These are phyloP conservation scores for Myrmophylax atrothorax DNA, from an alignment of 2,113 vertebrate genomes.

Conservation along the genomic window DNA sequence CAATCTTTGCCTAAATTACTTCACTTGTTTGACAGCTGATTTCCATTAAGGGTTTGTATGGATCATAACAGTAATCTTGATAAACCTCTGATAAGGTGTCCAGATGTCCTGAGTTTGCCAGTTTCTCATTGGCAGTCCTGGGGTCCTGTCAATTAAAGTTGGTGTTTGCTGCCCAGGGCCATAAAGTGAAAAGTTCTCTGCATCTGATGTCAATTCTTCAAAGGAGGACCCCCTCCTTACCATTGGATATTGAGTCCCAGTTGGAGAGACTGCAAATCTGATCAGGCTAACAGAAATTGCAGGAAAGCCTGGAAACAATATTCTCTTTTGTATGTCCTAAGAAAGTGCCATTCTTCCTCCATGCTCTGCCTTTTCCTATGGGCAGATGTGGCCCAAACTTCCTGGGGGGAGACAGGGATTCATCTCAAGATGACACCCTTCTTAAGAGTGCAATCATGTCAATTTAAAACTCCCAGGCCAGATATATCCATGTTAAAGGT, in stretches of 20 bases:
- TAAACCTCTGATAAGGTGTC: slow-evolving; percentile 78
- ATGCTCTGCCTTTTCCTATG: fast-evolving
- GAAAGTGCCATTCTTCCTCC: slow-evolving; percentile 22
- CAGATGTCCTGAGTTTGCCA: slow-evolving; percentile 74
- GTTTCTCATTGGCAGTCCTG: slow-evolving; percentile 73
- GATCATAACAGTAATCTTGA: slow-evolving; percentile 72
- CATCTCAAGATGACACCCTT: not conserved
- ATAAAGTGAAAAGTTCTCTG: slow-evolving; percentile 62
- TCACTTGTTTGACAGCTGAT: slow-evolving; percentile 68
- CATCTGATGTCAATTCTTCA: slow-evolving; percentile 74
- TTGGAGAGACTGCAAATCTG: slow-evolving; percentile 62
- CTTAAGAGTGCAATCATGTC: not conserved
- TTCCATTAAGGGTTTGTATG: slow-evolving; percentile 73
- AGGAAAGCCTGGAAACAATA: slow-evolving; percentile 69
- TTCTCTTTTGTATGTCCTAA: slow-evolving; percentile 12
- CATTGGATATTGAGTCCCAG: slow-evolving; percentile 50
- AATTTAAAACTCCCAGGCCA: not conserved
- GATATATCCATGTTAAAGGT: not conserved
- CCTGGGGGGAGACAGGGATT: not conserved
- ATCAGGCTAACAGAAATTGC: slow-evolving; percentile 60
- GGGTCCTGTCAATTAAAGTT: slow-evolving; percentile 67
- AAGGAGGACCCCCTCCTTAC: slow-evolving; percentile 58
- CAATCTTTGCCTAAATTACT: slow-evolving; percentile 54
- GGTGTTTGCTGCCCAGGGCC: slow-evolving; percentile 71
- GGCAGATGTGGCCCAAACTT: not conserved